phyloP scores from a whole-genome alignment of 2,797 vertebrate genomes.

The Trachops cirrhosus region DNA sequence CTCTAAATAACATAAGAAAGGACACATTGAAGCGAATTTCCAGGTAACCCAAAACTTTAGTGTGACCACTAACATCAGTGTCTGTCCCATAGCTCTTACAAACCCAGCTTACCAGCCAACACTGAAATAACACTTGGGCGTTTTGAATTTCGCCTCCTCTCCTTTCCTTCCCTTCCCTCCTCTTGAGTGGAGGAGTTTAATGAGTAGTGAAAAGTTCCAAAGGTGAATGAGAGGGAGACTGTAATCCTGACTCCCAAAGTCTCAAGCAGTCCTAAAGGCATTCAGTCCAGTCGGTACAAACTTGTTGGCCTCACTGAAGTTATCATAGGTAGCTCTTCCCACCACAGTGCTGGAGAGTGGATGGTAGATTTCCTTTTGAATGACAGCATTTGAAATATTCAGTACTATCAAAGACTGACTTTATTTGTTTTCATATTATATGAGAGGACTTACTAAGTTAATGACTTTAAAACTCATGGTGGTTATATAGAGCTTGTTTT shows the following conservation, averaged over 20 bases:
- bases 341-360: background rate
- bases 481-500: background rate
- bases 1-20: background rate
- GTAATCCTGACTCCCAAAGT: background rate
- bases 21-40: background rate
- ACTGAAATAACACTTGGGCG: conserved; percentile 34
- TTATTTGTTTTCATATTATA: background rate
- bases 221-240: conserved; percentile 38
- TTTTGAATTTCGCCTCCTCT: conserved; percentile 63
- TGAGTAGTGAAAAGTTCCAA: conserved; percentile 56
- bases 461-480: background rate
- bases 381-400: background rate
- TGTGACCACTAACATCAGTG: background rate
- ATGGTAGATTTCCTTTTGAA: background rate
- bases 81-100: background rate
- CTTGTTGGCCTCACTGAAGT: background rate
- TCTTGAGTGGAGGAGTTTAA: conserved; percentile 46
- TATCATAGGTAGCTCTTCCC: background rate
- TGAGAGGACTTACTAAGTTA: background rate
- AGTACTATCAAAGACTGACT: background rate
- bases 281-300: background rate
- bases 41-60: background rate
- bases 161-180: conserved; percentile 20
- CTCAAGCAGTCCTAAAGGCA: background rate
- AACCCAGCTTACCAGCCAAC: conserved; percentile 17